Evolutionary conservation across 2,797 vertebrate genomes (phyloP).

Genomic region (Danio albolineatus): DNA sequence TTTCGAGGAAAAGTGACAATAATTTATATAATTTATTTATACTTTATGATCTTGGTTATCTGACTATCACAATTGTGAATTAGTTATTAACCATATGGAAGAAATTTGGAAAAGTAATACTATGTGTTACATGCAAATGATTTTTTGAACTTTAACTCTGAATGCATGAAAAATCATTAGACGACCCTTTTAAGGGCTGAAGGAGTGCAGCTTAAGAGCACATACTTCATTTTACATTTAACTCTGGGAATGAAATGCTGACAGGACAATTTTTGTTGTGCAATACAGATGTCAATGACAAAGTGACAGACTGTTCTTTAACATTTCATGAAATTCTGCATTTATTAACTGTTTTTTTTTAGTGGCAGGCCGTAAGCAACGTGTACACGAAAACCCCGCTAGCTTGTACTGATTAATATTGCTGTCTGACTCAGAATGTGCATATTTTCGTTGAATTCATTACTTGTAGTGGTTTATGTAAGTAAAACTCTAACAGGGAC

Average conservation of each 20-base stretch:
- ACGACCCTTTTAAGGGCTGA: too few relatives aligned
- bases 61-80: too few relatives aligned
- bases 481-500: not conserved
- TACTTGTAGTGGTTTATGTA: slow-evolving; percentile 56
- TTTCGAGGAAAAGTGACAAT: too few relatives aligned
- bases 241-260: not conserved
- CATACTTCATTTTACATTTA: not conserved
- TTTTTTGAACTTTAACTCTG: too few relatives aligned
- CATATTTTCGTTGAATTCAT: slow-evolving; percentile 68
- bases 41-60: too few relatives aligned
- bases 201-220: not conserved
- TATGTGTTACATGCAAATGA: too few relatives aligned
- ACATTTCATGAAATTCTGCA: slow-evolving; percentile 68
- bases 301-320: slow-evolving; percentile 65
- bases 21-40: too few relatives aligned
- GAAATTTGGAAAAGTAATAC: too few relatives aligned
- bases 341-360: slow-evolving; percentile 59
- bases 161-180: too few relatives aligned
- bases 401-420: slow-evolving; percentile 58
- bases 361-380: slow-evolving; percentile 64
- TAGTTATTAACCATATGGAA: too few relatives aligned
- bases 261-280: not conserved
- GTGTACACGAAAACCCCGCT: slow-evolving; percentile 70
- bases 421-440: slow-evolving; percentile 42
- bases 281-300: slow-evolving; percentile 57